phyloP scores from a whole-genome alignment of 2,888 invertebrate genomes.

The Phrixothrix hirtus region DNA sequence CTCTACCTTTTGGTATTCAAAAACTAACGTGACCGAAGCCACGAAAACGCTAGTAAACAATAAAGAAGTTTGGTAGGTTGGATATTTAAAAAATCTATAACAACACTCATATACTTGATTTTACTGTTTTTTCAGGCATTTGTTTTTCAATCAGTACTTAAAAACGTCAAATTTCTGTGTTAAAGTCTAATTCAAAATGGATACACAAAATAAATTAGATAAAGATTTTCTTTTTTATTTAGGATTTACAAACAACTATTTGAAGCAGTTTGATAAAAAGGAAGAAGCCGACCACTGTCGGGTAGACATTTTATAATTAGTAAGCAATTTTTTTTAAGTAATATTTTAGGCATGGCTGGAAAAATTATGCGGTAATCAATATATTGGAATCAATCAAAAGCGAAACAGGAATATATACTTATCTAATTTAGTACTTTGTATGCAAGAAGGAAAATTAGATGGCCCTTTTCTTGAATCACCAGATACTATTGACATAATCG shows the following conservation, averaged over 20 bases:
- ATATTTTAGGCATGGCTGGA: constrained; percentile 51
- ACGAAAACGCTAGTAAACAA: too few species aligned
- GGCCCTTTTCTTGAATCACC: constrained; percentile 52
- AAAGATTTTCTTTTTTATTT: constrained; percentile 57
- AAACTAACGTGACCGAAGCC: too few species aligned
- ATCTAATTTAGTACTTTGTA: constrained; percentile 53
- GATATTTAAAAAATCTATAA: too few species aligned
- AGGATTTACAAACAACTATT: constrained; percentile 49
- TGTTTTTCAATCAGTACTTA: too few species aligned
- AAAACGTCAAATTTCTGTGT: constrained; percentile 10
- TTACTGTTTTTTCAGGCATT: not conserved
- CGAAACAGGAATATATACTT: constrained; percentile 56
- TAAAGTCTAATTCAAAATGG: constrained; percentile 17
- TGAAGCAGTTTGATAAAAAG: constrained; percentile 40
- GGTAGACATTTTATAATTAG: constrained; percentile 29
- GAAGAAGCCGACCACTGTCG: constrained; percentile 40
- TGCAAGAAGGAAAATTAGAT: constrained; percentile 53
- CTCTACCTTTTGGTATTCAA: too few species aligned
- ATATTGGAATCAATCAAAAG: constrained; percentile 48
- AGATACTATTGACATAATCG: constrained; percentile 48
- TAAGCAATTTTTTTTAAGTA: constrained; percentile 8
- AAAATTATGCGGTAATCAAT: constrained; percentile 53
- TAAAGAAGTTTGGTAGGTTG: too few species aligned
- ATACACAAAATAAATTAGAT: constrained; percentile 53
- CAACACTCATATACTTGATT: not conserved